Base-by-base conservation (phyloP, 2,797 vertebrate genomes). In the Cyprinella venusta region DNA sequence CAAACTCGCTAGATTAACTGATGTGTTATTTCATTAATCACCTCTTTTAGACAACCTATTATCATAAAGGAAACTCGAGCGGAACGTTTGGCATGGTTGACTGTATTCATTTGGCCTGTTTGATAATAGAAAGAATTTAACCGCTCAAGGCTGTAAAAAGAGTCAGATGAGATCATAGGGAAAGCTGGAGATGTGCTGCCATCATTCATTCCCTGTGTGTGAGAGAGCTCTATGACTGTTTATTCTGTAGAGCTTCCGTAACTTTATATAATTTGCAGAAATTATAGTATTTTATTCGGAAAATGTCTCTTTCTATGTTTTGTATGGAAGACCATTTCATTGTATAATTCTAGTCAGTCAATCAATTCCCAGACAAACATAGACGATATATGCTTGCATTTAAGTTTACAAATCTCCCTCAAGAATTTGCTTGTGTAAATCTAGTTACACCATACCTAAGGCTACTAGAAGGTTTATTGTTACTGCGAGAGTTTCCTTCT, bases 91-190 rank as follows among this genome's bases (percentile, higher is more conserved):
- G 80, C 79, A 54, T 4, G 15, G 72, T 59, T 21, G 30, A 74
- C 15, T 21, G 76, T 76, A 70, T 79, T 87, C 69, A 42, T 85
- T 81, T 82, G 19, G 56, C 59, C 26, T 84, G 67, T 78, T 74
- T 64, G 81, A 82, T 74, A 87, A 79, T 85, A 83, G 84, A 87
- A 84, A 68, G 81, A 84, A 84, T 80, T 84, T 33, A 64, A 59
- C 79, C 1, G 81, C 87, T 82, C 50, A 84, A 82, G 82, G 87
- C 82, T 86, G 54, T 76, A 65, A 85, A 65, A 56, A 45, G 77
- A 76, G 42, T 56, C 80, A 0, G 21, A 50, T 79, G 68, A 64
- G 79, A 26, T 69, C 82, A 81, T 69, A 13, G 64, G 10, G 61
- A 77, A 69, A 69, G 64, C 81, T 77, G 74, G 72, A 81, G 33